A percentile compares a stretch with the other conserved stretches of the same genome.
These are phyloP conservation scores for Hydropsyche betteni DNA, from an alignment of 2,888 invertebrate species.

Conservation along the genomic window DNA sequence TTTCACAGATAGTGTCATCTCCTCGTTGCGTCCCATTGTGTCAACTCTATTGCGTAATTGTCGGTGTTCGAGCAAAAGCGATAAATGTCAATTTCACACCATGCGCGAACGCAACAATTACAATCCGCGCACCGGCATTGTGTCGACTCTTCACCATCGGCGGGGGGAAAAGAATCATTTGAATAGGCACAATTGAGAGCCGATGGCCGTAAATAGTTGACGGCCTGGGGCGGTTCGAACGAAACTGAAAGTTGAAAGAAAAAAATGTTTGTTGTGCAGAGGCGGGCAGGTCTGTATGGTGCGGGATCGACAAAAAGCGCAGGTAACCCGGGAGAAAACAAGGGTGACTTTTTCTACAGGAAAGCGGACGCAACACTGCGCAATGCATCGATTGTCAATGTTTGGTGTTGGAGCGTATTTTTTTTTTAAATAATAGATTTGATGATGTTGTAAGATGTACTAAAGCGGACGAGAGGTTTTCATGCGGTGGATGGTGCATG, in stretches of 20 bases:
- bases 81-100: too few relatives aligned
- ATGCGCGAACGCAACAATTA: too few relatives aligned
- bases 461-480: too few relatives aligned
- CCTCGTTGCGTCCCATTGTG: too few relatives aligned
- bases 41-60: too few relatives aligned
- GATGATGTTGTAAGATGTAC: too few relatives aligned
- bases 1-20: too few relatives aligned
- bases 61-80: too few relatives aligned
- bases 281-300: slow-evolving; percentile 16
- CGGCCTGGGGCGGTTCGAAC: slow-evolving; percentile 41
- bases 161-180: not conserved
- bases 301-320: slow-evolving; percentile 33
- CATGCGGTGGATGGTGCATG: too few relatives aligned
- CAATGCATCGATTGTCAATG: not conserved
- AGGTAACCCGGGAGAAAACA: slow-evolving; percentile 29
- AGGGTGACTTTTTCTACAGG: slow-evolving; percentile 48
- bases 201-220: slow-evolving; percentile 8
- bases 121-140: too few relatives aligned
- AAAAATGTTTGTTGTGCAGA: not conserved
- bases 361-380: slow-evolving; percentile 46
- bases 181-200: slow-evolving; percentile 30
- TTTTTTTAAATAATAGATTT: too few relatives aligned
- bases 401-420: not conserved
- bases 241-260: slow-evolving; percentile 51
- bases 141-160: too few relatives aligned